These are phyloP conservation scores for Caenorhabditis panamensis DNA, from an alignment of 2,888 invertebrate genomes.

Conservation along the genomic window DNA sequence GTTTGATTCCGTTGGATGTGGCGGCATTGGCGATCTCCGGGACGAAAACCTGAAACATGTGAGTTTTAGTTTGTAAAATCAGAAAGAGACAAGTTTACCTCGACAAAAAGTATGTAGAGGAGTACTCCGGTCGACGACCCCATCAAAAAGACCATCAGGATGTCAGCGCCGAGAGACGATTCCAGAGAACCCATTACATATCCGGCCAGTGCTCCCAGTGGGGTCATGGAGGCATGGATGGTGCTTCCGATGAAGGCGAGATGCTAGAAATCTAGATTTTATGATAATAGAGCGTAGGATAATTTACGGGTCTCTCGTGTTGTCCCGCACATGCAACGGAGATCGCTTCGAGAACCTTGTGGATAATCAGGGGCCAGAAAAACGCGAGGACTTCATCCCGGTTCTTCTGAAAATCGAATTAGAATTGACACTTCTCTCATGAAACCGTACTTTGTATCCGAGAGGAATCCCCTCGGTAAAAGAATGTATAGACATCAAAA, in stretches of 20 bases:
- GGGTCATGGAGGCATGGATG: conserved; percentile 11
- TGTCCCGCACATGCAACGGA: conserved; percentile 11
- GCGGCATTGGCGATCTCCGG: no score
- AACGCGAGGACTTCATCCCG: neutral
- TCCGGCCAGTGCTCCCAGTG: neutral
- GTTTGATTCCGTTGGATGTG: no score
- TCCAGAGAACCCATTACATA: neutral
- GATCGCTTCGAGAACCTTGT: conserved; percentile 19
- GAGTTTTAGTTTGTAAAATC: no score
- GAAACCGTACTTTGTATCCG: conserved; percentile 11
- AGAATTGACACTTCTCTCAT: neutral
- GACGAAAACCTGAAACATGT: no score
- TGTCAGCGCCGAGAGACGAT: neutral
- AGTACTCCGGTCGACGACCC: neutral
- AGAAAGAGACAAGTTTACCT: neutral
- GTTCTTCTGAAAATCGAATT: conserved; percentile 1
- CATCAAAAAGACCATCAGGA: neutral
- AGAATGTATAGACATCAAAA: conserved; percentile 11
- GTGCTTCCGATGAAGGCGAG: neutral
- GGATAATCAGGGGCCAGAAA: neutral
- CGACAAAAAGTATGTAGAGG: conserved; percentile 2
- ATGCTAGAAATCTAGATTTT: neutral
- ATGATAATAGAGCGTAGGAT: no score
- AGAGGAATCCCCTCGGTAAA: conserved; percentile 19
- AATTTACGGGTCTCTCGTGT: neutral